Conservation (phyloP, 2,797 vertebrate genomes). For the Momotus momota region DNA sequence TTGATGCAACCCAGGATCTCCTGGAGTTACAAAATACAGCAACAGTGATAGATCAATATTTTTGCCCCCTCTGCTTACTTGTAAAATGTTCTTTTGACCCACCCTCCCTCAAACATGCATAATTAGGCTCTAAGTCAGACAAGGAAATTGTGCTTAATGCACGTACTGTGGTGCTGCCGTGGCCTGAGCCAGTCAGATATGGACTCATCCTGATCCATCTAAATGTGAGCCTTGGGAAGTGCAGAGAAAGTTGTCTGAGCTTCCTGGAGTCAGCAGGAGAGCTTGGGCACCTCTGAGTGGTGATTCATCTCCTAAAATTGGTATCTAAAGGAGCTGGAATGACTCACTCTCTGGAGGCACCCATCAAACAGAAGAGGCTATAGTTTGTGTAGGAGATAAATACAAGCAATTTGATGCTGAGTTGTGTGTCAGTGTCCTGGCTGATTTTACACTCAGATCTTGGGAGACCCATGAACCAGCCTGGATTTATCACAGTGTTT, state of each 20-base stretch:
- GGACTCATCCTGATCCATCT: background rate
- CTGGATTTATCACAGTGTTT: background rate
- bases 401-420: background rate
- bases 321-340: background rate
- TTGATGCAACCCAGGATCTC: background rate
- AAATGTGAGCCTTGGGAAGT: background rate
- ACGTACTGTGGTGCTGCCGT: background rate
- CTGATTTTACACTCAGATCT: background rate
- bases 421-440: background rate
- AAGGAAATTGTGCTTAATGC: background rate
- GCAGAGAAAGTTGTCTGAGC: background rate
- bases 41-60: background rate
- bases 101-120: background rate
- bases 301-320: slow-evolving; percentile 12
- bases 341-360: slow-evolving; percentile 32
- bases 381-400: background rate
- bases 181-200: background rate
- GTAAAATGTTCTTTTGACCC: background rate
- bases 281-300: background rate
- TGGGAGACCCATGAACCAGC: background rate
- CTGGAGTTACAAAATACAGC: background rate
- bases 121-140: background rate
- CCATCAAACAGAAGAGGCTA: background rate
- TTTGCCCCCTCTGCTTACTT: background rate
- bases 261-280: background rate